Evolutionary conservation across 2,797 vertebrate genomes (phyloP).

Genomic region (Silurus lanzhouensis): DNA sequence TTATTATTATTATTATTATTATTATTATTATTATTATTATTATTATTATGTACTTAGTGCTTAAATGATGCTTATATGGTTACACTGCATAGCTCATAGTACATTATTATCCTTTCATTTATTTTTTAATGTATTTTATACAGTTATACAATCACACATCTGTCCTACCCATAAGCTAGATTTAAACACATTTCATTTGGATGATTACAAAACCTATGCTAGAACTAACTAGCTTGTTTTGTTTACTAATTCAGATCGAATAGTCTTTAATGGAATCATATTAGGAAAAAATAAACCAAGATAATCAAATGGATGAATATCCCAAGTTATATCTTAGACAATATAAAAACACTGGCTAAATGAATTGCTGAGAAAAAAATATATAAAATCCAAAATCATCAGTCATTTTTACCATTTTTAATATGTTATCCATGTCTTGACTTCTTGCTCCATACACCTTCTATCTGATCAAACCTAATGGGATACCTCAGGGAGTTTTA

Average conservation of each 20-base stretch:
- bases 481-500: slow-evolving; percentile 13
- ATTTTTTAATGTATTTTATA: not conserved
- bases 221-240: not conserved
- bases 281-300: not conserved
- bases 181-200: not conserved
- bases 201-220: not conserved
- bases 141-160: not conserved
- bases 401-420: not conserved
- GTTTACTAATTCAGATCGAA: not conserved
- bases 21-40: slow-evolving; percentile 4
- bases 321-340: not conserved
- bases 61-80: not conserved
- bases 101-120: not conserved
- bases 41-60: not conserved
- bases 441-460: not conserved
- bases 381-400: not conserved
- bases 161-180: not conserved
- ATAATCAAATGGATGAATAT: not conserved
- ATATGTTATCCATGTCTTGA: not conserved
- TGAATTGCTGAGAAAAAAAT: not conserved
- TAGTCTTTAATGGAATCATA: not conserved
- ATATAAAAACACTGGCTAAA: not conserved
- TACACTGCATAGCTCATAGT: not conserved
- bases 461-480: not conserved
- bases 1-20: not conserved